These are phyloP conservation scores for Panulirus ornatus DNA, from an alignment of 1,140 invertebrate species.

Conservation along the genomic window DNA sequence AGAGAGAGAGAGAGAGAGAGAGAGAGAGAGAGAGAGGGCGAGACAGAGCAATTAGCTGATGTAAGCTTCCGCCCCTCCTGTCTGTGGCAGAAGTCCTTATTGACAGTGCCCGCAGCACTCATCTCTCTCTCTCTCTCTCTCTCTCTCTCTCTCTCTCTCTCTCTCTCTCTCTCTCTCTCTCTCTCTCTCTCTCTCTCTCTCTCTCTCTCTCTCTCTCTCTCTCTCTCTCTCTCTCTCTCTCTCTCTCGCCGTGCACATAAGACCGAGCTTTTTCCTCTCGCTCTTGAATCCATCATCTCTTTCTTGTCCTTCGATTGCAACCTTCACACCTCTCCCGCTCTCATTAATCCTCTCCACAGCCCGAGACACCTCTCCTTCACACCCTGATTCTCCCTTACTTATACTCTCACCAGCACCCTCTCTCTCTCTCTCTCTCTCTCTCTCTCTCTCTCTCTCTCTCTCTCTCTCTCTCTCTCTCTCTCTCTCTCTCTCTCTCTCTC, in stretches of 20 bases:
- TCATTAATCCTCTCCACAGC: neutral
- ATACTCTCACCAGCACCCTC: neutral
- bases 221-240: neutral
- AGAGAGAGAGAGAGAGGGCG: constrained; percentile 3
- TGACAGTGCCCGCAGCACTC: neutral
- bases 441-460: neutral
- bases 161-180: neutral
- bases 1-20: neutral
- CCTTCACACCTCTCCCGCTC: neutral
- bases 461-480: too few relatives aligned
- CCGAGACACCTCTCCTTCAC: neutral
- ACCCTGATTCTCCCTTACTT: neutral
- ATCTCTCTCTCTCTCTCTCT: neutral
- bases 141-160: constrained; percentile 15
- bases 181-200: neutral
- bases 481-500: too few relatives aligned
- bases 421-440: neutral
- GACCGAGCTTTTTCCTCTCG: neutral
- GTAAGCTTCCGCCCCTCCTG: neutral
- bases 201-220: neutral
- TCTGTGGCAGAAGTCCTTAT: neutral
- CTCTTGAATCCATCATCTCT: neutral
- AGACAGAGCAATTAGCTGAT: neutral
- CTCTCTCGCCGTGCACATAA: too few relatives aligned
- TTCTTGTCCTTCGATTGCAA: neutral